Evolutionary conservation across 2,888 invertebrate species (phyloP).

Genomic region (Drepanosiphum platanoidis): DNA sequence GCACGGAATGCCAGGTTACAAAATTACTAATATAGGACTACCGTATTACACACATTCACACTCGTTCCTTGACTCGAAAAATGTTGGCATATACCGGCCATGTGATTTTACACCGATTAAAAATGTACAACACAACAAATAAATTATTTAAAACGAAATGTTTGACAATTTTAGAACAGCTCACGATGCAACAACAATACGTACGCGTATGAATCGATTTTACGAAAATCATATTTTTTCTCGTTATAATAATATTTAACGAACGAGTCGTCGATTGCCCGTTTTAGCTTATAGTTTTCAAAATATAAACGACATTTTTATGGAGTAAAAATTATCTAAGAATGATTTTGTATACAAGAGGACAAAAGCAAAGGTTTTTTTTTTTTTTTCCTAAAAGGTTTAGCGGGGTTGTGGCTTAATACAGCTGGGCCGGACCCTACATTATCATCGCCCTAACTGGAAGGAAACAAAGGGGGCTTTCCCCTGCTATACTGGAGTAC

Average conservation of each 20-base stretch:
- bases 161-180: too few relatives aligned
- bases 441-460: slow-evolving; percentile 58
- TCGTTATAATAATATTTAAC: too few relatives aligned
- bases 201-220: too few relatives aligned
- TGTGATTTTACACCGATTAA: not conserved
- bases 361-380: slow-evolving; percentile 26
- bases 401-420: slow-evolving; percentile 48
- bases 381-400: too few relatives aligned
- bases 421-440: slow-evolving; percentile 55
- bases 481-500: slow-evolving; percentile 35
- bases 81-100: not conserved
- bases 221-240: too few relatives aligned
- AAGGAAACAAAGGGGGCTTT: slow-evolving; percentile 60
- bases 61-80: not conserved
- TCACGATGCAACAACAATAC: too few relatives aligned
- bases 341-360: not conserved
- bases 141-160: not conserved
- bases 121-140: not conserved
- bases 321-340: slow-evolving; percentile 1
- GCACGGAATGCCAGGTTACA: slow-evolving; percentile 47
- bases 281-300: not conserved
- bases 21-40: slow-evolving; percentile 23
- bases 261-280: too few relatives aligned
- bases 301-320: not conserved
- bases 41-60: slow-evolving; percentile 8